Percentiles rank a stretch among this genome's conserved stretches.
These are phyloP conservation scores for Pampus argenteus DNA, from an alignment of 2,797 vertebrate species.

Conservation along the genomic window DNA sequence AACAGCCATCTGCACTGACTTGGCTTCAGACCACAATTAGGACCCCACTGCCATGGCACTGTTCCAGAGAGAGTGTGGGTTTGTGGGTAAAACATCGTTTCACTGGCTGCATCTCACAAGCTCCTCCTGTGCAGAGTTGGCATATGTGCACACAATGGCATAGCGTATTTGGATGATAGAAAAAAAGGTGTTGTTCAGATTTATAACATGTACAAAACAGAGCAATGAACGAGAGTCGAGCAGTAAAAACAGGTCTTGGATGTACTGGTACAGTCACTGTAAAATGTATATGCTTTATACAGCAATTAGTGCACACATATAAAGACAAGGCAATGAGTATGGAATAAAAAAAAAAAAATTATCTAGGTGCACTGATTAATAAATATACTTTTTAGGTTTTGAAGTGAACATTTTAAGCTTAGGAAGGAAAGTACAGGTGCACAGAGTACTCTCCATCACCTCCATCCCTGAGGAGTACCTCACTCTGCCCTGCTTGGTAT, in stretches of 20 bases:
- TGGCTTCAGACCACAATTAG: constrained; percentile 44
- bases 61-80: not conserved
- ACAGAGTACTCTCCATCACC: constrained; percentile 17
- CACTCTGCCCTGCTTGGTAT: not conserved
- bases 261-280: not conserved
- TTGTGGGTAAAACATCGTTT: constrained; percentile 36
- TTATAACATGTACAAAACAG: not conserved
- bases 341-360: not conserved
- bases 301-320: not conserved
- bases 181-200: not conserved
- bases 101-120: constrained; percentile 15
- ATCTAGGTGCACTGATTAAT: not conserved
- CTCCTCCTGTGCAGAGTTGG: constrained; percentile 29
- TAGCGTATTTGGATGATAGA: not conserved
- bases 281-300: not conserved
- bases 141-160: constrained; percentile 11
- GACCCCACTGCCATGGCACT: constrained; percentile 30
- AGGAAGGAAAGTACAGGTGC: constrained; percentile 23
- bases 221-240: not conserved
- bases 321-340: not conserved
- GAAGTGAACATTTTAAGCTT: constrained; percentile 3
- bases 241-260: not conserved
- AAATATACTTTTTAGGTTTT: constrained; percentile 7
- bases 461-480: constrained; percentile 26
- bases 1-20: constrained; percentile 50